Evolutionary conservation across 2,797 vertebrate genomes (phyloP), one percentile per base, ranked within the genome.

Genomic region (Lerista edwardsae): DNA sequence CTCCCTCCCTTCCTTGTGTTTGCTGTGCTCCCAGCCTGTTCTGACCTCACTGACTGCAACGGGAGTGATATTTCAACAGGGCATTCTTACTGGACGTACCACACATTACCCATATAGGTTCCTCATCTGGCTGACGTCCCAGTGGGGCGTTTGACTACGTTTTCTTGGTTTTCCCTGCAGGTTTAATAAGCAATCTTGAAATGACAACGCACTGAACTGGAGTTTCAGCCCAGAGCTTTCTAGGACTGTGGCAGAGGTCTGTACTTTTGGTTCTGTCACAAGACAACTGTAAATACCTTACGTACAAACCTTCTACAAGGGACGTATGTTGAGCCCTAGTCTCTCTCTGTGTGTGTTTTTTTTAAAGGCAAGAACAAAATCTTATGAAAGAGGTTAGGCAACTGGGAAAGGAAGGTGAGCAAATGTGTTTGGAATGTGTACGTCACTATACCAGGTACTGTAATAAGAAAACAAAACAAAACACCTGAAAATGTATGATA

Each of bases 161-260:
- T 72, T 86, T 90, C 75, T 19, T 61, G 29, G 19, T 64, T 84
- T 75, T 80, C 76, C 68, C 85, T 89, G 82, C 80, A 36, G 51
- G 9, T 89, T 91, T 86, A 87, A 78, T 84, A 87, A 92, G 61
- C 81, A 25, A 0, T 0, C 73, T 87, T 67, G 83, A 80, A 75
- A 41, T 0, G 27, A 65, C 62, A 82, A n/a, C 67, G 62, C 87
- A 51, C 79, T 0, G 29, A 86, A 64, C 36, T 21, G 0, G 31
- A 80, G 57, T 80, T 85, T 84, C 0, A 0, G 55, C 61, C 55
- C 47, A n/a, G 1, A 31, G 75, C 29, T 90, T 68, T 62, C 4
- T 61, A 5, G 72, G 77, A 21, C 1, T 11, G 19, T 41, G 73
- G 17, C 0, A 8, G 2, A 0, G 72, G n/a, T 31, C 12, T 85